Evolutionary conservation across 2,797 vertebrate species (phyloP), one percentile per base, ranked within the genome.

Genomic region (Sebastes oblongus): DNA sequence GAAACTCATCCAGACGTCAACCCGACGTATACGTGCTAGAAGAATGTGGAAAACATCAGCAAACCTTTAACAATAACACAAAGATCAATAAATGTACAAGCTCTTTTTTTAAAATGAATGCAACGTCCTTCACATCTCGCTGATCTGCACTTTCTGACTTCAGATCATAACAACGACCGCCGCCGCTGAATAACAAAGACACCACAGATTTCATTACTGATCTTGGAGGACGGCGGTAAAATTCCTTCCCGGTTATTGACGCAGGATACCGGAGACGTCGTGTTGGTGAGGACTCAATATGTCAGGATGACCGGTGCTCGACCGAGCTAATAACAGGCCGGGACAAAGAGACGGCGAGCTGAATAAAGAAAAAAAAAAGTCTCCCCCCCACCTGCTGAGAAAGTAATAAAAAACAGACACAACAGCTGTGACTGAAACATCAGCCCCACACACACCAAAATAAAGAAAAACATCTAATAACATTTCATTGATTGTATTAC

Each of bases 321-420:
- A 27, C 78, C 58, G 20, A 89, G 83, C 67, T 88, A 89, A 91
- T 91, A 92, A 91, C 77, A 77, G 75, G 68, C 72, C 70, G 59
- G 73, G 83, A 86, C 87, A 84, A 81, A 88, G 86, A 84, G 60
- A 55, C 68, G 46, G 60, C 22, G 68, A 60, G 80, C 71, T 29
- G 83, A 85, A 89, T 82, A 58, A 83, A 86, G 82, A 81, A 22
- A 14, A 36, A 36, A 20, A 6, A 16, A 16, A 42, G 5, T 42
- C 39, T 25, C 70, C 27, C 9, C 78, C 73, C 80, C 78, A 83
- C 88, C 86, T 85, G 77, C 91, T 77, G 80, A 78, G 73, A 86
- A 89, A 88, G 83, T 88, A 91, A 90, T 90, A 90, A 90, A 46
- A 91, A 86, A 76, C 82, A 86, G 80, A 87, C 74, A 81, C 73